phyloP scores from a whole-genome alignment of 2,113 vertebrate genomes.

The Theropithecus gelada region DNA sequence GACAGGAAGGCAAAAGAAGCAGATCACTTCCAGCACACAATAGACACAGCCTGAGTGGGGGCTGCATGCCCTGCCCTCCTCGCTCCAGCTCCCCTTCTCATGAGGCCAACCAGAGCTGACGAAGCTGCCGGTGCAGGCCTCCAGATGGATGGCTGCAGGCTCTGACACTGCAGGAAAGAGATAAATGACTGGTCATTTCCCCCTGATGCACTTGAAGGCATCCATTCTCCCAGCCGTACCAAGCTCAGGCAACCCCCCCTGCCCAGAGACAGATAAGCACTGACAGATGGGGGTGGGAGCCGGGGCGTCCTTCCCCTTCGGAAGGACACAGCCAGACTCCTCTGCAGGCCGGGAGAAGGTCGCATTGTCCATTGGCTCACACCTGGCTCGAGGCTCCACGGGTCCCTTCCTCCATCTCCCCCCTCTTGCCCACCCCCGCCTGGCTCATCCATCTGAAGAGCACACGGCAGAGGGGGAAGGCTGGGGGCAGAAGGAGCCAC shows the following conservation, averaged over 20 bases:
- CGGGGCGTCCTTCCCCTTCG: constrained; percentile 71
- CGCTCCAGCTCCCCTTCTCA: constrained; percentile 75
- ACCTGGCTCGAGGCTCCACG: constrained; percentile 83
- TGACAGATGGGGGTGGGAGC: constrained; percentile 81
- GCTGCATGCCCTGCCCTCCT: constrained; percentile 60
- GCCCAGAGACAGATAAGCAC: constrained; percentile 82
- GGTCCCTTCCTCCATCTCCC: constrained; percentile 25
- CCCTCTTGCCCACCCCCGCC: constrained; percentile 60
- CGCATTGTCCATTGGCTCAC: constrained; percentile 81
- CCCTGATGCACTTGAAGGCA: constrained; percentile 84
- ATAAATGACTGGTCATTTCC: constrained; percentile 89
- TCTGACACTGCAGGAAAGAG: constrained; percentile 84
- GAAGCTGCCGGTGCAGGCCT: constrained; percentile 78
- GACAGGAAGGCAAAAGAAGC: background rate
- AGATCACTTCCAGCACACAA: constrained; percentile 11
- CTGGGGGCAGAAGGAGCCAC: constrained; percentile 76
- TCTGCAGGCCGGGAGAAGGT: constrained; percentile 78
- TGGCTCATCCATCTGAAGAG: constrained; percentile 81
- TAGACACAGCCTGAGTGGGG: constrained; percentile 23
- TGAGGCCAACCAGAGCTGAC: constrained; percentile 77
- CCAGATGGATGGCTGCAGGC: constrained; percentile 87
- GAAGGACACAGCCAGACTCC: constrained; percentile 81
- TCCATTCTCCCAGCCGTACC: constrained; percentile 84
- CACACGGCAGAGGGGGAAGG: constrained; percentile 36
- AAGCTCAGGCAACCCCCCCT: constrained; percentile 79